Conservation (phyloP, 2,888 invertebrate genomes). For the Microplitis deprimator region DNA sequence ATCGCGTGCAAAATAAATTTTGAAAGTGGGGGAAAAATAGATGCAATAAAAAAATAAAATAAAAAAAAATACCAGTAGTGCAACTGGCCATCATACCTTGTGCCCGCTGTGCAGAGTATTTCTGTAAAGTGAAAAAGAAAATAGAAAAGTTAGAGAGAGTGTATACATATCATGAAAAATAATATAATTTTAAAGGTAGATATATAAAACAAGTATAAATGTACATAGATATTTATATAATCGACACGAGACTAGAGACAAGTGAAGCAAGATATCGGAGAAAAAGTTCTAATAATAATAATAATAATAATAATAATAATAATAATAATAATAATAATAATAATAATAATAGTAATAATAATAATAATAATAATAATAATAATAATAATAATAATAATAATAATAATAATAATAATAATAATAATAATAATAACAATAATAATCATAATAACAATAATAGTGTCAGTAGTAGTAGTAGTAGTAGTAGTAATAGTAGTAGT, state of each 20-base stretch:
- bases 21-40: neutral
- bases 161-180: slow-evolving; percentile 49
- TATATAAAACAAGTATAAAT: slow-evolving; percentile 9
- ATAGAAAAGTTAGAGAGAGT: slow-evolving; percentile 67
- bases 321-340: slow-evolving; percentile 2
- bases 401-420: neutral
- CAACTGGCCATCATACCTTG: slow-evolving; percentile 63
- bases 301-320: neutral
- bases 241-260: neutral
- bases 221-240: slow-evolving; percentile 21
- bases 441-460: slow-evolving; percentile 10
- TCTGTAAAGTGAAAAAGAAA: slow-evolving; percentile 70
- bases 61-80: slow-evolving; percentile 28
- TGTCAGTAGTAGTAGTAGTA: neutral
- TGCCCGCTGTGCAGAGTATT: slow-evolving; percentile 69
- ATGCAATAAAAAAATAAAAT: neutral
- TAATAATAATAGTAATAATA: neutral
- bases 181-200: slow-evolving; percentile 26
- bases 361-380: neutral
- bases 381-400: slow-evolving; percentile 4
- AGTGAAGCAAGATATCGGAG: neutral
- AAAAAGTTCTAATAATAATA: neutral
- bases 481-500: neutral
- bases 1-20: neutral
- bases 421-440: neutral